phyloP scores from a whole-genome alignment of 64 coral and sea anemone genomes.

The Astreopora myriophthalma region DNA sequence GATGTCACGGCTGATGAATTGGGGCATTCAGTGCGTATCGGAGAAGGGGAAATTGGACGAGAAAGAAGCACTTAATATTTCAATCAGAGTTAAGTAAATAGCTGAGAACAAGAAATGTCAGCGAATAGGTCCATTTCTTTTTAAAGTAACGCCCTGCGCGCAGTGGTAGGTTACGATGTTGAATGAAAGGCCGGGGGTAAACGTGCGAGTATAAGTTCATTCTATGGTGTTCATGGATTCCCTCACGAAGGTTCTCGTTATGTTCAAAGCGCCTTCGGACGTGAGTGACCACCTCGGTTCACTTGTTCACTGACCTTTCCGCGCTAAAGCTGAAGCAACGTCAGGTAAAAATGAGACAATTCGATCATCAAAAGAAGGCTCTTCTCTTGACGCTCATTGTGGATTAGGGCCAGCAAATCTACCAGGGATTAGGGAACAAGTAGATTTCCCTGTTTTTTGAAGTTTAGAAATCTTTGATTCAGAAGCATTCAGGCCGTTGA shows the following conservation, averaged over 20 bases:
- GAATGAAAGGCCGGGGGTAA: neutral
- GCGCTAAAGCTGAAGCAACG: neutral
- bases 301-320: neutral
- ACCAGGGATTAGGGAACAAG: neutral
- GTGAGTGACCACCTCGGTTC: neutral
- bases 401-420: neutral
- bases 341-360: neutral
- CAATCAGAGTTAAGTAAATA: conserved; percentile 24
- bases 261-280: neutral
- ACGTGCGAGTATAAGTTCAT: no score
- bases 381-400: neutral
- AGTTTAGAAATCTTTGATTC: neutral
- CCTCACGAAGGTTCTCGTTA: neutral
- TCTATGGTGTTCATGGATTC: no score
- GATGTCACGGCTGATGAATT: neutral
- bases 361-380: neutral
- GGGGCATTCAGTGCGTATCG: neutral
- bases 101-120: neutral
- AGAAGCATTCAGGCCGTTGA: no score
- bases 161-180: neutral
- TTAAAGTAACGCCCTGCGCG: no score
- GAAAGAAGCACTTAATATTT: neutral
- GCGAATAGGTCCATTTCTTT: neutral
- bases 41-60: neutral
- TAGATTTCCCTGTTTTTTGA: no score